Base-by-base conservation (phyloP, 2,113 vertebrate species). In the Calypte anna region DNA sequence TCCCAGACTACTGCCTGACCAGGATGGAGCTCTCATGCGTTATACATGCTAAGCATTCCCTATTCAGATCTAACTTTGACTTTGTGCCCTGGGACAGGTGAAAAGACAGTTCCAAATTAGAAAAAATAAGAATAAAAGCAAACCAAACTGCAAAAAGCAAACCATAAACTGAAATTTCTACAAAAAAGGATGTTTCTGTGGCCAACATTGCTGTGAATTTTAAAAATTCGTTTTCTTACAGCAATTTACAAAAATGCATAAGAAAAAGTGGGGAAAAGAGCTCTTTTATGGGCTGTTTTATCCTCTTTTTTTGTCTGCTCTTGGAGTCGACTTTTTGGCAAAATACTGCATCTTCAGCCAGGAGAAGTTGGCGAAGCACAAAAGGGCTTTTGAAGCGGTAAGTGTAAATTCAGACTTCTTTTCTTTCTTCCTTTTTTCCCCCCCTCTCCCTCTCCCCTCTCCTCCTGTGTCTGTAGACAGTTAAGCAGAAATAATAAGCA, bases 371-470 rank as follows among this genome's bases (percentile, higher is more conserved):
- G 98, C 97, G 3, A 96, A 97, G 93, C 98, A 99, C 98, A 99
- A 99, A 99, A 98, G 97, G 96, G 98, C 98, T 98, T 99, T 99
- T 98, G 98, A 99, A 98, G 98, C 97, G 54, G 98, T 98, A 98
- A 98, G 98, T 98, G 97, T 98, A 98, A 98, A 97, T 97, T 97
- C 97, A 98, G 97, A 92, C 97, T 97, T 96, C 95, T 97, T 98
- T 97, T 94, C 97, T 98, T 97, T 97, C 97, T 97, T 80, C 79
- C 70, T 86, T 96, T 96, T 97, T 79, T 79, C n/a, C 86, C 18
- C 66, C 27, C 54, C 28, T 96, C 94, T 95, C 91, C 90, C 64
- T 87, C 93, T 91, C 80, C 96, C 72, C 91, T 96, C 97, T 96
- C 96, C 97, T 98, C 96, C 94, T 96, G 91, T 96, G 98, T 98